phyloP scores from a whole-genome alignment of 2,888 invertebrate genomes.

The Scaptomyza reducta region DNA sequence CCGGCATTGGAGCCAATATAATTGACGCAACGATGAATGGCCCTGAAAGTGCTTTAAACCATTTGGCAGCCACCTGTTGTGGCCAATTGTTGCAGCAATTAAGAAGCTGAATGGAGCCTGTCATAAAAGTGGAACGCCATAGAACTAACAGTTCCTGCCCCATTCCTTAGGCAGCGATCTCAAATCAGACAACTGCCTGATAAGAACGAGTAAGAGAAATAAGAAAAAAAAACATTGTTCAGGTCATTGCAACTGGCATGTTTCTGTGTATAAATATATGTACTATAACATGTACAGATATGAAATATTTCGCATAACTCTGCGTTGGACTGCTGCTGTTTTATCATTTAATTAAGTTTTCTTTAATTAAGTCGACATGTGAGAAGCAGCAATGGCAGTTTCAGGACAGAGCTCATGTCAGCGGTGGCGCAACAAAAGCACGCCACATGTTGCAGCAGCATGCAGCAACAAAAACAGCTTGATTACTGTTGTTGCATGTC shows the following conservation, averaged over 20 bases:
- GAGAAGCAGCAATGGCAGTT: slow-evolving; percentile 51
- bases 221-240: slow-evolving; percentile 3
- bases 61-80: slow-evolving; percentile 52
- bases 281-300: not conserved
- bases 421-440: slow-evolving; percentile 29
- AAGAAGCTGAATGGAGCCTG: slow-evolving; percentile 27
- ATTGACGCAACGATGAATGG: slow-evolving; percentile 44
- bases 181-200: slow-evolving; percentile 3
- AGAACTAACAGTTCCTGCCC: not conserved
- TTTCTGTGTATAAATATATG: not conserved
- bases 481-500: slow-evolving; percentile 12
- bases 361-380: slow-evolving; percentile 79
- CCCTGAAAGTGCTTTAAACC: slow-evolving; percentile 36
- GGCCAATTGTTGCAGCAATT: slow-evolving; percentile 36
- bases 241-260: slow-evolving; percentile 12
- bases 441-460: slow-evolving; percentile 52
- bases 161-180: slow-evolving; percentile 11
- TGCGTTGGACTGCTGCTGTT: slow-evolving; percentile 68
- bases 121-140: slow-evolving; percentile 21
- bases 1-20: slow-evolving; percentile 56
- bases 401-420: slow-evolving; percentile 23
- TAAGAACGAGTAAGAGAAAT: not conserved
- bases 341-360: slow-evolving; percentile 82
- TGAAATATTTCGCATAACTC: slow-evolving; percentile 68
- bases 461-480: slow-evolving; percentile 35